Evolutionary conservation across 2,113 vertebrate species (phyloP).

Genomic region (Odontophorus gujanensis): DNA sequence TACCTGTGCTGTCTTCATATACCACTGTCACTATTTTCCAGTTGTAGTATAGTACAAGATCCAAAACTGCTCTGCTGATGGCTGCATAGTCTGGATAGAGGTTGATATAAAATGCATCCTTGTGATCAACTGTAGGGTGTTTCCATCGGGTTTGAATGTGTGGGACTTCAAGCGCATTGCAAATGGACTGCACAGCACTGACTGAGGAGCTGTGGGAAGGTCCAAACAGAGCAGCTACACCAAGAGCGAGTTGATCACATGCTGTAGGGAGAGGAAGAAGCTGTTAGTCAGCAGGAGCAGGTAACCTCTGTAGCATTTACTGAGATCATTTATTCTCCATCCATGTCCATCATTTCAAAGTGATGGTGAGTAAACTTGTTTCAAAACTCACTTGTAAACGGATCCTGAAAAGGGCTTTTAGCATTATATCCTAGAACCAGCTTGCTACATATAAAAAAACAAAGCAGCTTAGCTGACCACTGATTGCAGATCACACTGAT

Average conservation of each 20-base stretch:
- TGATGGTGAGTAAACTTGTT: rapidly evolving
- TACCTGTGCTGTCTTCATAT: constrained; percentile 97
- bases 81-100: constrained; percentile 94
- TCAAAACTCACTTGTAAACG: neutral
- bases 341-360: rapidly evolving
- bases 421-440: neutral
- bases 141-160: constrained; percentile 99
- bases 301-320: no score
- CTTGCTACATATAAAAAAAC: neutral
- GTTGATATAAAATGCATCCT: constrained; percentile 95
- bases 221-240: constrained; percentile 94
- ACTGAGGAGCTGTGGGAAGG: constrained; percentile 95
- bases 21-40: constrained; percentile 96
- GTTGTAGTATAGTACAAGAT: constrained; percentile 94
- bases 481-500: neutral
- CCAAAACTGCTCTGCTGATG: constrained; percentile 92
- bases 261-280: constrained; percentile 68
- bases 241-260: constrained; percentile 95
- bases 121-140: constrained; percentile 93
- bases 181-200: constrained; percentile 97
- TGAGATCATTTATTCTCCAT: rapidly evolving
- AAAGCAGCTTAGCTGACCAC: neutral
- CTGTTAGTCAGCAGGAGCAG: neutral
- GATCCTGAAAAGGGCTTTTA: neutral
- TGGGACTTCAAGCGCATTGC: constrained; percentile 97